Evolutionary conservation across 2,797 vertebrate genomes (phyloP).

Genomic region (Acridotheres tristis): DNA sequence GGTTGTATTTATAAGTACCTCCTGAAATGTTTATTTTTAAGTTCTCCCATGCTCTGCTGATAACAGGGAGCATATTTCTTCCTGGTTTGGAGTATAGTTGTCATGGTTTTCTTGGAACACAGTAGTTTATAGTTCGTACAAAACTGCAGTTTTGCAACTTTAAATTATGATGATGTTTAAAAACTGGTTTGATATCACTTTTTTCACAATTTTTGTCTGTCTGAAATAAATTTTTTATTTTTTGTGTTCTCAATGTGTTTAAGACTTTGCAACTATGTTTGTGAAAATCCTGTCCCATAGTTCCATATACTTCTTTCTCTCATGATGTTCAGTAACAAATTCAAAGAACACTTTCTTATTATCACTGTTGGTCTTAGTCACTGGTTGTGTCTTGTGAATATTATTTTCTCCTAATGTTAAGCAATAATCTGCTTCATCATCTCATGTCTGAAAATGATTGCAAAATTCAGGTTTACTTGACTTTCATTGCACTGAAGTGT

Average conservation of each 20-base stretch:
- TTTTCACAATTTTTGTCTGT: background rate
- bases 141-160: background rate
- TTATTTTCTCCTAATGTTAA: background rate
- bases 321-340: background rate
- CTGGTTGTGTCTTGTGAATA: background rate
- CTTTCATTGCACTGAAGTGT: background rate
- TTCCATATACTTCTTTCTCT: background rate
- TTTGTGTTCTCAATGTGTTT: background rate
- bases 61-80: slow-evolving; percentile 28
- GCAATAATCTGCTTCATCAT: background rate
- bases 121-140: background rate
- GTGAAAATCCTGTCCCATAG: background rate
- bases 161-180: background rate
- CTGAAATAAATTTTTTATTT: background rate
- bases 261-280: background rate
- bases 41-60: slow-evolving; percentile 30
- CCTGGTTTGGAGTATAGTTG: background rate
- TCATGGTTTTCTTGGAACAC: background rate
- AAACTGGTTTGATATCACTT: background rate
- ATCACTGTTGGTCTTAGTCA: background rate
- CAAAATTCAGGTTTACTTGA: background rate
- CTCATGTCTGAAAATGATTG: background rate
- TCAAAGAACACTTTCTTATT: background rate
- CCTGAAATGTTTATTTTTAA: slow-evolving; percentile 38
- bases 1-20: slow-evolving; percentile 14